Evolutionary conservation across 2,888 invertebrate species (phyloP).

Genomic region (Hydraecia micacea): DNA sequence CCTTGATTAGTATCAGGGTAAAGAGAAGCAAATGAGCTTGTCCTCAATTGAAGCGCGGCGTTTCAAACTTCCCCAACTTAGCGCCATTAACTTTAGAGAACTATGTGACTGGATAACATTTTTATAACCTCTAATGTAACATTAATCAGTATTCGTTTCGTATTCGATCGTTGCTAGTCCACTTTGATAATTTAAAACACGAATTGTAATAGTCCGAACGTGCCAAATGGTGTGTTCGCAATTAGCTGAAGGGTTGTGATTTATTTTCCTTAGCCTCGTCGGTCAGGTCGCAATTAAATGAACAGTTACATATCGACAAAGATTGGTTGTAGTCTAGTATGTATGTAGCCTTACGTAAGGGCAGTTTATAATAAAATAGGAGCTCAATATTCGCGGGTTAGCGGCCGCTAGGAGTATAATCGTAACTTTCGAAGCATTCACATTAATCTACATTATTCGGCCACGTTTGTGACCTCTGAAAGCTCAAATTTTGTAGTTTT

Average conservation of each 20-base stretch:
- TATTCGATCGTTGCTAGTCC: conserved; percentile 70
- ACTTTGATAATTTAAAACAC: conserved; percentile 53
- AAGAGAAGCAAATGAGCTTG: not conserved
- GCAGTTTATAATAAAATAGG: conserved; percentile 50
- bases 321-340: conserved; percentile 77
- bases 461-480: conserved; percentile 69
- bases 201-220: conserved; percentile 70
- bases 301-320: conserved; percentile 83
- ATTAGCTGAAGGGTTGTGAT: conserved; percentile 80
- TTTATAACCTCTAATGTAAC: conserved; percentile 59
- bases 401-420: conserved; percentile 57
- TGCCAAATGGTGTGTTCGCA: conserved; percentile 69
- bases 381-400: conserved; percentile 49
- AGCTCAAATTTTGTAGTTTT: conserved; percentile 85
- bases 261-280: conserved; percentile 72
- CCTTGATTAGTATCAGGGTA: conserved; percentile 42
- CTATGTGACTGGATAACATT: conserved; percentile 64
- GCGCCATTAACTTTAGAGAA: conserved; percentile 50
- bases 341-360: conserved; percentile 59
- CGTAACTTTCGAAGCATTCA: conserved; percentile 55
- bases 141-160: conserved; percentile 64
- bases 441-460: conserved; percentile 53
- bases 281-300: conserved; percentile 63
- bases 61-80: conserved; percentile 30
- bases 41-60: conserved; percentile 3